A percentile compares a stretch with the other conserved stretches of the same genome.
Evolutionary conservation across 2,797 vertebrate species (phyloP).

Genomic region (Channallabes apus): DNA sequence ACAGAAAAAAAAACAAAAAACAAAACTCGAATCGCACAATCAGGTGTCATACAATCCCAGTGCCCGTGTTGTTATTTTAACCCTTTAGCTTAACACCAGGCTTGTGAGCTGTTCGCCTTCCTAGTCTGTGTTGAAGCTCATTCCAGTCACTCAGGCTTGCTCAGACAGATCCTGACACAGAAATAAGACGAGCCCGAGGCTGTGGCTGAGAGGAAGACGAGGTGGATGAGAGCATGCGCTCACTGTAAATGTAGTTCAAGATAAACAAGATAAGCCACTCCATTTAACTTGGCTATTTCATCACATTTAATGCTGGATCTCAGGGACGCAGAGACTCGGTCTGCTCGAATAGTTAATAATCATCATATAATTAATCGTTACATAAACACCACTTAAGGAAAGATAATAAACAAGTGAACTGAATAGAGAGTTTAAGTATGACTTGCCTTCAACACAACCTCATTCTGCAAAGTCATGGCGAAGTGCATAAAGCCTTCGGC

Average conservation of each 20-base stretch:
- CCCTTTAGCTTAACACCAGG: not conserved
- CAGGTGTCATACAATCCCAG: no score
- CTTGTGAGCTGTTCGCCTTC: conserved; percentile 11
- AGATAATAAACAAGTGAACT: not conserved
- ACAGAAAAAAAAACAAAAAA: not conserved
- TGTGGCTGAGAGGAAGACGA: not conserved
- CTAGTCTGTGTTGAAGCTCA: not conserved
- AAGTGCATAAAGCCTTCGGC: not conserved
- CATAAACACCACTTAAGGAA: not conserved
- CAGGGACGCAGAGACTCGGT: not conserved
- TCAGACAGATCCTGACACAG: conserved; percentile 34
- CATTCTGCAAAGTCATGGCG: not conserved
- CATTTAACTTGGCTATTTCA: not conserved
- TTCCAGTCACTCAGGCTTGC: conserved; percentile 39
- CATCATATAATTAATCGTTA: not conserved
- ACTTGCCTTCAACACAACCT: not conserved
- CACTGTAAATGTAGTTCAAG: not conserved
- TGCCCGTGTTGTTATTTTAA: not conserved
- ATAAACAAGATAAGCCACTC: not conserved
- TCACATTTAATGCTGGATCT: not conserved
- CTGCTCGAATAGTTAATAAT: not conserved
- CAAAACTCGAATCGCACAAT: not conserved
- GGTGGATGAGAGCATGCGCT: not conserved
- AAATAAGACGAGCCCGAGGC: conserved; percentile 7
- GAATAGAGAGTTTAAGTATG: not conserved